Evolutionary conservation across 2,797 vertebrate genomes (phyloP).

Genomic region (Labroides dimidiatus): DNA sequence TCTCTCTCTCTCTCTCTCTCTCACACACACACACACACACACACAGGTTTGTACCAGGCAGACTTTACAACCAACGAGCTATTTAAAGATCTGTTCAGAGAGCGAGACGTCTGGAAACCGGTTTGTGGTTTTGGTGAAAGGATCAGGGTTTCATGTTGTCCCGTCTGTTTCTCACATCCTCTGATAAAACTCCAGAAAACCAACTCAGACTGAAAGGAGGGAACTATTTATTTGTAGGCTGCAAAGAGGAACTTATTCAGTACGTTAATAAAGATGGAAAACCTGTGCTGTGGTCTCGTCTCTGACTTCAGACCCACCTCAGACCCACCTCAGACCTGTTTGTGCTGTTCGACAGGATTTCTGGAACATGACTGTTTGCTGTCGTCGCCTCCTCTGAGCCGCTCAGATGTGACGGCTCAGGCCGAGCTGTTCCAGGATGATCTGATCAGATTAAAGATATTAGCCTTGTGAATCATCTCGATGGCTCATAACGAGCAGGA

Average conservation of each 20-base stretch:
- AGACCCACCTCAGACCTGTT: neutral
- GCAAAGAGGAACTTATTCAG: conserved; percentile 61
- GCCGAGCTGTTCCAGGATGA: too few relatives aligned
- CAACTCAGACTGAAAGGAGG: conserved; percentile 40
- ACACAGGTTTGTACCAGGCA: neutral
- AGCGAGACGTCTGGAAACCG: neutral
- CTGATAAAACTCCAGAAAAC: conserved; percentile 40
- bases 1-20: too few relatives aligned
- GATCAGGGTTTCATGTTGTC: conserved; percentile 18
- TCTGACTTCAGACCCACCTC: conserved; percentile 10
- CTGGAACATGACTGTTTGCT: too few relatives aligned
- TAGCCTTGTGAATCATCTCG: too few relatives aligned
- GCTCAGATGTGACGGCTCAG: too few relatives aligned
- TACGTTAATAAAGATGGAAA: conserved; percentile 81
- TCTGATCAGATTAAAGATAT: too few relatives aligned
- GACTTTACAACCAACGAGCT: conserved; percentile 21
- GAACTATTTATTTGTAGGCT: conserved; percentile 82
- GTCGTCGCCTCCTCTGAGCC: too few relatives aligned
- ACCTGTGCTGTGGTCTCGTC: conserved; percentile 7
- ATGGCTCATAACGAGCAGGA: too few relatives aligned
- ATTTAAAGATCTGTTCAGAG: neutral
- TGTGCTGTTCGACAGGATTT: too few relatives aligned
- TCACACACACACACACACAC: too few relatives aligned
- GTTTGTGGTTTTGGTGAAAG: neutral
- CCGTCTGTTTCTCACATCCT: conserved; percentile 22